Conservation (phyloP, 2,113 vertebrate species). For the Xiphophorus hellerii region DNA sequence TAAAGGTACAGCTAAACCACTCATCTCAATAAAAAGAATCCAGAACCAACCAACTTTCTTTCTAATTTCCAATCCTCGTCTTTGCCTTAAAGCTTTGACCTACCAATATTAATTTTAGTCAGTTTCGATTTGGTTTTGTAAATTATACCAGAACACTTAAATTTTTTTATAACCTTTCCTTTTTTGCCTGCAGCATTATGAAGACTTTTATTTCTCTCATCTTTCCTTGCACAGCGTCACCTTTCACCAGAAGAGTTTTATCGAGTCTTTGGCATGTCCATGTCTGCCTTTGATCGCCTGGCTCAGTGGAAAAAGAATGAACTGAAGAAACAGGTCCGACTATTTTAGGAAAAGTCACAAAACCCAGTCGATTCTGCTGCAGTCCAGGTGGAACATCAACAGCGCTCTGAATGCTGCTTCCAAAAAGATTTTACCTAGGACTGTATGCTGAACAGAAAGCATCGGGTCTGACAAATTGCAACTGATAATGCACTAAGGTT, state of each 20-base stretch:
- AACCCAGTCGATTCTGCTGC: neutral
- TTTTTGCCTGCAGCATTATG: too few species aligned
- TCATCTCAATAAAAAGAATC: too few species aligned
- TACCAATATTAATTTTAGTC: too few species aligned
- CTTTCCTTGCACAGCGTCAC: slow-evolving; percentile 83
- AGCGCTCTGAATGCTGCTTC: neutral
- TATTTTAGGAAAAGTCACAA: slow-evolving; percentile 81
- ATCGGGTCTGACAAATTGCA: neutral
- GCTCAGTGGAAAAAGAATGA: slow-evolving; percentile 97
- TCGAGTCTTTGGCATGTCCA: slow-evolving; percentile 94
- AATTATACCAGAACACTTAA: too few species aligned
- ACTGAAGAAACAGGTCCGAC: slow-evolving; percentile 94
- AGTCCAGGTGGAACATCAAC: neutral
- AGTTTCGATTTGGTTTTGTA: too few species aligned
- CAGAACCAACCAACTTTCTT: too few species aligned
- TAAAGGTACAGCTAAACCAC: too few species aligned
- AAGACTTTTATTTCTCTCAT: neutral
- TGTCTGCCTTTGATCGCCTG: slow-evolving; percentile 91
- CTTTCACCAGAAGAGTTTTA: slow-evolving; percentile 96
- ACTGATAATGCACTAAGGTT: neutral
- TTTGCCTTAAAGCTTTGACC: too few species aligned
- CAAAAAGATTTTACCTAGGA: slow-evolving; percentile 3
- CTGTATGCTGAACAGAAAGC: neutral
- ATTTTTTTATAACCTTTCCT: too few species aligned
- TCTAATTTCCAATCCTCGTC: too few species aligned